A percentile compares a stretch with the other conserved stretches of the same genome.
Evolutionary conservation across 2,797 vertebrate species (phyloP).

Genomic region (Gorsachius magnificus): DNA sequence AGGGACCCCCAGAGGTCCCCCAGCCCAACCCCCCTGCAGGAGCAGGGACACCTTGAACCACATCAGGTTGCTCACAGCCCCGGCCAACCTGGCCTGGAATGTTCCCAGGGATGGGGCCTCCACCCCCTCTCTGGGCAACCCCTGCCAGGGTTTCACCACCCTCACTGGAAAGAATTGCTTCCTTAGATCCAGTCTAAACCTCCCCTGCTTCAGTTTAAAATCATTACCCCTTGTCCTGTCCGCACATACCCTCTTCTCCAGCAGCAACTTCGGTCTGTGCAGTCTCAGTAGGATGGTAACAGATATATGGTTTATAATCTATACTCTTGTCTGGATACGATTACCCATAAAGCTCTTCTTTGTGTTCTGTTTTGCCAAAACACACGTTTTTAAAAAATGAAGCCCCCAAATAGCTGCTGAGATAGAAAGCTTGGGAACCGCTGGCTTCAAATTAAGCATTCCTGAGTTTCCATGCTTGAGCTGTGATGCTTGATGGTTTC

Average conservation of each 20-base stretch:
- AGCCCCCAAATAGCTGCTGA: not conserved
- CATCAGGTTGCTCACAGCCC: too few species aligned
- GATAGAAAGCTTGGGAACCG: not conserved
- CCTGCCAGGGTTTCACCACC: too few species aligned
- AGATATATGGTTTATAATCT: not conserved
- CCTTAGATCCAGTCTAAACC: too few species aligned
- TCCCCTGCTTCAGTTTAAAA: too few species aligned
- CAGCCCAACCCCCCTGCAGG: too few species aligned
- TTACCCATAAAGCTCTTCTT: not conserved
- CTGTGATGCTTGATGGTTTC: not conserved
- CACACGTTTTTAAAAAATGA: not conserved
- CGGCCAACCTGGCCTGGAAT: too few species aligned
- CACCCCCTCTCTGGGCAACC: too few species aligned
- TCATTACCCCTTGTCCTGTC: too few species aligned
- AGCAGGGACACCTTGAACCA: too few species aligned
- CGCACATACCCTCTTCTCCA: not conserved
- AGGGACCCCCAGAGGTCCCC: too few species aligned
- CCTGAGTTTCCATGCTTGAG: not conserved
- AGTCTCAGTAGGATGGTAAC: not conserved
- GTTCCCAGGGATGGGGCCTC: too few species aligned
- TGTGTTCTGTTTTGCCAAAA: not conserved
- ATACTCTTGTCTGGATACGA: not conserved
- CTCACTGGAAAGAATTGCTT: too few species aligned
- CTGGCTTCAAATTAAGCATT: not conserved
- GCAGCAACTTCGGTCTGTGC: accelerated